Base-by-base conservation (phyloP, 2,797 vertebrate species). In the Helicolenus hilgendorfi region DNA sequence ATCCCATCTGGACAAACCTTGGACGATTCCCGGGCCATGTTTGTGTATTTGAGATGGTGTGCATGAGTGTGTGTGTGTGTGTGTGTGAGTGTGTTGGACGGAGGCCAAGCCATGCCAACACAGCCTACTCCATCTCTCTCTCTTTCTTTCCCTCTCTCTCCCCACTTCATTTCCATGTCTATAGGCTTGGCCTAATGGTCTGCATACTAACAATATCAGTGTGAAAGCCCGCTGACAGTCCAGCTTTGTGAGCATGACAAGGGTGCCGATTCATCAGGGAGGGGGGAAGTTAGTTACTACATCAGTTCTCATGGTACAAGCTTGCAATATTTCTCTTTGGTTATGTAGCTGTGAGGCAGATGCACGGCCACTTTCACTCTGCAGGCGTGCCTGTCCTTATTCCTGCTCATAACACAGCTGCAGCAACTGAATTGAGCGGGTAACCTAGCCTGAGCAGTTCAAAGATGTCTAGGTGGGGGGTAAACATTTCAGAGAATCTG, bases 241-340 rank as follows among this genome's bases (percentile, higher is more conserved):
- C 96, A 97, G 97, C 98, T 98, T 98, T 98, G 98, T 98, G 97
- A 97, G 95, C 94, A 97, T 93, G 96, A 97, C 98, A 98, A 97
- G 97, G 96, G 93, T 95, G 84, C 87, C 95, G 93, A 97, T 98
- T 97, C 97, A 97, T 97, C 96, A 97, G 94, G 91, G 95, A 96
- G 95, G 96, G 96, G 94, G 96, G 95, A 91, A 94, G 92, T 96
- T 95, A 92, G 91, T 97, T 94, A 96, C 95, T 94, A 96, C 95
- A 96, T 97, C 92, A 96, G 96, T 97, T 96, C 95, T 97, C 95
- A 96, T 96, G 96, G 95, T 92, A 93, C 91, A 94, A 92, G 83
- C 92, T 96, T 94, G 94, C 94, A 95, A 97, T 96, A 96, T 97
- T 96, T 95, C 92, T 94, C 75, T 81, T 84, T 65, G 79, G 84